Evolutionary conservation across 2,797 vertebrate species (phyloP), one percentile per base, ranked within the genome.

Genomic region (Lophotriccus pileatus): DNA sequence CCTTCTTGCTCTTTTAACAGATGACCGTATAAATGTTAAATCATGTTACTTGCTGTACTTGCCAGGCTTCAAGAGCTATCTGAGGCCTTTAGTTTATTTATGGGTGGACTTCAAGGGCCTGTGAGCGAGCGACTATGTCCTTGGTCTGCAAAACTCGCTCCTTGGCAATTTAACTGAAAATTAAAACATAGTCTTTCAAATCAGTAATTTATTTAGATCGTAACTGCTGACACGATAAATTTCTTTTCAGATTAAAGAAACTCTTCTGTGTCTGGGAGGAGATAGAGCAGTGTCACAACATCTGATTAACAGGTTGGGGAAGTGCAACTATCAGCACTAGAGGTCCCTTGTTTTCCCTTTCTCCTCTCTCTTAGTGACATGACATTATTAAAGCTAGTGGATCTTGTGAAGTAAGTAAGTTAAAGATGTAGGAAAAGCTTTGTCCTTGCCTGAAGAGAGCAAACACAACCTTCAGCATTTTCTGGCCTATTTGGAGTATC

Each of bases 121-220:
- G 1, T 84, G 75, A 93, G 59, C 53, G 70, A 91, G 63, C 19
- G 53, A 84, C 41, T 7, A 8, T 27, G 58, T 92, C 63, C 80
- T 84, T 50, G 41, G 60, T 94, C 94, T 96, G 72, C 89, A 95
- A 86, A 92, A 80, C 70, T 60, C 44, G 34, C 91, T 93, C 34
- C 64, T 10, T 80, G 87, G 90, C 68, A 77, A 12, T 78, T 76
- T 72, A 70, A 81, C 58, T 89, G 81, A 63, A 77, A 85, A 64
- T 62, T 84, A 73, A 69, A 90, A 34, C 49, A 24, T 63, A 60
- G 44, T 68, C 68, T 90, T 21, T 63, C 24, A 90, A 93, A 90
- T 81, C 89, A 92, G 44, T 96, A 63, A 94, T 96, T 96, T 94
- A 76, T 80, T 76, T 93, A 84, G 76, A 39, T 89, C 52, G 56